Percentiles rank a stretch among this genome's conserved stretches.
Conservation (phyloP, 2,113 vertebrate species). For the Sinosuthora webbiana region DNA sequence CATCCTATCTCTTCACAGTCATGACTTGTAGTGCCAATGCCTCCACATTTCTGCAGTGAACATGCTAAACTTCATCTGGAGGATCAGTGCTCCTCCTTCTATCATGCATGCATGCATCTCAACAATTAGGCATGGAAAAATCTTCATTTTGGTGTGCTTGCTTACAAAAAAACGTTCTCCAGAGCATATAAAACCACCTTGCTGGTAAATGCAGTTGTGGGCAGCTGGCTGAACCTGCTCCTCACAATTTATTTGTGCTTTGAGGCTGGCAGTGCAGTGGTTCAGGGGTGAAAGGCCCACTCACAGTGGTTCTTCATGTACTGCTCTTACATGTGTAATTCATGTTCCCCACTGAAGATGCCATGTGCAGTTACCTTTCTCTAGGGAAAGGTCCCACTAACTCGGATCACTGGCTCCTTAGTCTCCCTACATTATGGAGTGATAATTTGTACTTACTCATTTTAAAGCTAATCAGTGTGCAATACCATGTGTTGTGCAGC, state of each 20-base stretch:
- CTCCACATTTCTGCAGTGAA: background rate
- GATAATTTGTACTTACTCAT: background rate
- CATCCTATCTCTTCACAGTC: background rate
- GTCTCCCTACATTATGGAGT: background rate
- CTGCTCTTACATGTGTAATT: background rate
- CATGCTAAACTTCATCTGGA: background rate
- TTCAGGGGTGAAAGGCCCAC: background rate
- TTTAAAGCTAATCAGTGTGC: background rate
- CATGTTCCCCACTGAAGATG: background rate
- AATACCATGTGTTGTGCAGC: rapidly evolving
- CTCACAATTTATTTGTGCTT: background rate
- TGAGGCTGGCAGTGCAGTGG: background rate
- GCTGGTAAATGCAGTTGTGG: background rate
- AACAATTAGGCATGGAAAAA: background rate
- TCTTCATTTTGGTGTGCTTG: background rate
- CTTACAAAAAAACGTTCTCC: background rate
- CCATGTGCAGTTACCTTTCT: background rate
- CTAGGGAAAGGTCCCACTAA: background rate
- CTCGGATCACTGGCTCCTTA: background rate
- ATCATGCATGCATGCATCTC: background rate
- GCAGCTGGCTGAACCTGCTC: background rate
- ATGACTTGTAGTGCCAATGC: background rate
- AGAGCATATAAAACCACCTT: background rate
- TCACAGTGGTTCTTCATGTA: background rate
- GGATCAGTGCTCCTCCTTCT: background rate